Evolutionary conservation across 2,888 invertebrate genomes (phyloP).

Genomic region (Acholoe squamosa): DNA sequence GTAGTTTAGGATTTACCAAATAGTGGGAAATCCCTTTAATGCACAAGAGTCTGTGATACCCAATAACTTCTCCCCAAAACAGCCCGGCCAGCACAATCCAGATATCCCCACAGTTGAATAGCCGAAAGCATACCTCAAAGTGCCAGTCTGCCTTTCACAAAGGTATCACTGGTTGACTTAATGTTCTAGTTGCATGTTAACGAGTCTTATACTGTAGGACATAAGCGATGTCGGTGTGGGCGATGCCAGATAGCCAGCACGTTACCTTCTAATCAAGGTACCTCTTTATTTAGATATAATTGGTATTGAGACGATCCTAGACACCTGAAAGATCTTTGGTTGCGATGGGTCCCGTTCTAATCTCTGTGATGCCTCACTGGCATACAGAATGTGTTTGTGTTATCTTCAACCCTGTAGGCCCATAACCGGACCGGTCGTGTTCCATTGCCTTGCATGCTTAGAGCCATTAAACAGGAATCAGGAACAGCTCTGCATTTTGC

Average conservation of each 20-base stretch:
- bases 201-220: neutral
- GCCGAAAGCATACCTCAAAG: neutral
- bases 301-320: neutral
- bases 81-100: neutral
- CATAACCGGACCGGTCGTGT: no score
- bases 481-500: no score
- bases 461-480: no score
- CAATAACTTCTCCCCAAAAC: no score
- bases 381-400: no score
- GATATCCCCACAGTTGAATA: neutral
- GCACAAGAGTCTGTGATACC: no score
- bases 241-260: neutral
- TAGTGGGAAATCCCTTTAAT: no score
- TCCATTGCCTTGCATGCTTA: no score
- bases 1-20: no score
- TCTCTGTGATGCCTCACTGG: no score
- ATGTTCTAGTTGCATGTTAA: neutral
- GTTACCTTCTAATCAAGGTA: neutral
- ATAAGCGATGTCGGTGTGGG: neutral
- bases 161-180: neutral
- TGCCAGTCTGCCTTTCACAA: neutral
- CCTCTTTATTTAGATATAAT: neutral
- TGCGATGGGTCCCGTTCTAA: no score
- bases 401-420: no score
- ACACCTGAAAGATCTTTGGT: neutral